phyloP scores from a whole-genome alignment of 2,888 invertebrate species.

The Parnassius orleans region DNA sequence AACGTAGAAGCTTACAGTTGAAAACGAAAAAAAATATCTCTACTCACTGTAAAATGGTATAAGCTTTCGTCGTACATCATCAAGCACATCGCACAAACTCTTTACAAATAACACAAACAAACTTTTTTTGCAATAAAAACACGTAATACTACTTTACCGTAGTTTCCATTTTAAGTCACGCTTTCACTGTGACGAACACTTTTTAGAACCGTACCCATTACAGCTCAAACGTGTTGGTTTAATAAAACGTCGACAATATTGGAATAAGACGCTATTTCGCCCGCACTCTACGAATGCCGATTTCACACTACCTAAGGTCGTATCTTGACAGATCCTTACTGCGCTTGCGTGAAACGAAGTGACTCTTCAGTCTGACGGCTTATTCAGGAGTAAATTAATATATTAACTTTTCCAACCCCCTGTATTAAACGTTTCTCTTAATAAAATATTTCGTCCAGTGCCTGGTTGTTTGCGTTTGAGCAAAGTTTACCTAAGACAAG shows the following conservation, averaged over 20 bases:
- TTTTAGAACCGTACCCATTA: conserved; percentile 51
- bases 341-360: conserved; percentile 74
- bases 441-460: conserved; percentile 65
- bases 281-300: conserved; percentile 51
- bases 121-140: conserved; percentile 39
- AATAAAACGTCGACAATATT: conserved; percentile 47
- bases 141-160: conserved; percentile 30
- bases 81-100: conserved; percentile 60
- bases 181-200: conserved; percentile 43
- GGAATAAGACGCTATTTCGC: conserved; percentile 41
- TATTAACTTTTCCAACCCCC: conserved; percentile 75
- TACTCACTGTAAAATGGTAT: conserved; percentile 60
- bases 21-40: background rate
- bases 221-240: conserved; percentile 47
- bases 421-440: conserved; percentile 69
- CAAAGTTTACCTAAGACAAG: conserved; percentile 12
- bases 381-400: conserved; percentile 79
- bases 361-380: conserved; percentile 75
- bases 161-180: conserved; percentile 45
- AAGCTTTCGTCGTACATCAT: conserved; percentile 60
- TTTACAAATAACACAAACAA: conserved; percentile 41
- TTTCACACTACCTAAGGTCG: conserved; percentile 70
- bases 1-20: too few relatives aligned
- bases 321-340: conserved; percentile 54
- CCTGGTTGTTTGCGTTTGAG: conserved; percentile 34